Percentiles rank a stretch among this genome's conserved stretches.
Conservation (phyloP, 2,113 vertebrate species). For the Macaca nemestrina region DNA sequence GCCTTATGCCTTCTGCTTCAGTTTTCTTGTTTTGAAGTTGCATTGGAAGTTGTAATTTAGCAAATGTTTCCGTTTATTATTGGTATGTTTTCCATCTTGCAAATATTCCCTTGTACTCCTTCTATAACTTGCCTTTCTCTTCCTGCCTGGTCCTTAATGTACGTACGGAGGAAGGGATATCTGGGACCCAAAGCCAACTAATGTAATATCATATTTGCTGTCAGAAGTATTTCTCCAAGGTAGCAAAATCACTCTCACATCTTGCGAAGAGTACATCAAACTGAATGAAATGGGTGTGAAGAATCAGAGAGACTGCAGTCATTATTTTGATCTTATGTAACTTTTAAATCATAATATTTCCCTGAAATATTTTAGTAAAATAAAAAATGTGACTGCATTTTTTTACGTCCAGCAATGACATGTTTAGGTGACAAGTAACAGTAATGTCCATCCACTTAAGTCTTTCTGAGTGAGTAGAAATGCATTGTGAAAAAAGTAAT, state of each 20-base stretch:
- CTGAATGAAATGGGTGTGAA: not conserved
- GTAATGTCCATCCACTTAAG: not conserved
- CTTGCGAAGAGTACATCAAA: not conserved
- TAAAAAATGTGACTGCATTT: not conserved
- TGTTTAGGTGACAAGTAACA: conserved; percentile 6
- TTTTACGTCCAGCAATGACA: not conserved
- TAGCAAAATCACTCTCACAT: not conserved
- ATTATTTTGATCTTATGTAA: not conserved
- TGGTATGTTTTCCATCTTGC: not conserved
- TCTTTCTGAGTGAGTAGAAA: not conserved
- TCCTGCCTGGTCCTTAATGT: not conserved
- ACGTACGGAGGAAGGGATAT: too few species aligned
- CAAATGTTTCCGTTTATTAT: not conserved
- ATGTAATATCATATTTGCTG: not conserved
- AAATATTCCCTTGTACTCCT: not conserved
- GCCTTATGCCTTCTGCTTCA: not conserved
- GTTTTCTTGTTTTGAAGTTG: not conserved
- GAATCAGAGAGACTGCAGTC: not conserved
- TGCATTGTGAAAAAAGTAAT: not conserved
- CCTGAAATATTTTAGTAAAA: not conserved
- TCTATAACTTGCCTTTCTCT: not conserved
- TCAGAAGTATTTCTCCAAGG: not conserved
- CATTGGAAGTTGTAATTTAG: not conserved
- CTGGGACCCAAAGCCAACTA: not conserved
- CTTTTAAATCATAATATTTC: conserved; percentile 28